Conservation (phyloP, 2,888 invertebrate species). For the Metopia argyrocephala region DNA sequence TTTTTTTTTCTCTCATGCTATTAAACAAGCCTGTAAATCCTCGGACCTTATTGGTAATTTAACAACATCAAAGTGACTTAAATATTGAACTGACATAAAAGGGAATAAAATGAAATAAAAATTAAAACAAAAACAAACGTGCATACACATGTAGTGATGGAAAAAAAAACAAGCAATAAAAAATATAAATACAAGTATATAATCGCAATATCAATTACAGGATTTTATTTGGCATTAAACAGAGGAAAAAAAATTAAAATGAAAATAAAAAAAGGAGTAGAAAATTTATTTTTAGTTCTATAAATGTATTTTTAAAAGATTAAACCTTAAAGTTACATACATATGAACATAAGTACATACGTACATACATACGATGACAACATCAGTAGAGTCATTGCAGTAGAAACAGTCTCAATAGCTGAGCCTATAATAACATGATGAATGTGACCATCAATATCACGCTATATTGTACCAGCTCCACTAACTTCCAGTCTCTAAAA, state of each 20-base stretch:
- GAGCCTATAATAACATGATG: conserved; percentile 36
- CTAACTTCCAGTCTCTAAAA: conserved; percentile 50
- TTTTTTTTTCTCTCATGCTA: neutral
- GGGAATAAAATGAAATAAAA: conserved; percentile 32
- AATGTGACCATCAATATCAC: conserved; percentile 41
- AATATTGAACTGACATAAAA: conserved; percentile 49
- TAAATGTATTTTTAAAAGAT: conserved; percentile 56
- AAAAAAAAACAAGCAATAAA: neutral
- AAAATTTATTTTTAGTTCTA: conserved; percentile 44
- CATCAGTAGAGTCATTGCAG: neutral
- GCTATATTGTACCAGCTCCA: conserved; percentile 9
- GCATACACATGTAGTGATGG: neutral
- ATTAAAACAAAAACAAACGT: neutral
- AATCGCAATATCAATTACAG: conserved; percentile 61
- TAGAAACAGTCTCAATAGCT: neutral
- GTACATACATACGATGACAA: conserved; percentile 17
- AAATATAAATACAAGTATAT: neutral
- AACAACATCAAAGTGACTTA: conserved; percentile 56
- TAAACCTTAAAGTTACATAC: conserved; percentile 19
- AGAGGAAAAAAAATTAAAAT: conserved; percentile 4
- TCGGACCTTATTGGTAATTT: conserved; percentile 42
- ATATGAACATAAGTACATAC: neutral
- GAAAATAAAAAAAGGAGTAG: conserved; percentile 21
- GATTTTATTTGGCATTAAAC: conserved; percentile 53
- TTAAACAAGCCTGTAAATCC: conserved; percentile 1